Evolutionary conservation across 2,888 invertebrate species (phyloP), one percentile per base, ranked within the genome.

Genomic region (Dromius quadrimaculatus): DNA sequence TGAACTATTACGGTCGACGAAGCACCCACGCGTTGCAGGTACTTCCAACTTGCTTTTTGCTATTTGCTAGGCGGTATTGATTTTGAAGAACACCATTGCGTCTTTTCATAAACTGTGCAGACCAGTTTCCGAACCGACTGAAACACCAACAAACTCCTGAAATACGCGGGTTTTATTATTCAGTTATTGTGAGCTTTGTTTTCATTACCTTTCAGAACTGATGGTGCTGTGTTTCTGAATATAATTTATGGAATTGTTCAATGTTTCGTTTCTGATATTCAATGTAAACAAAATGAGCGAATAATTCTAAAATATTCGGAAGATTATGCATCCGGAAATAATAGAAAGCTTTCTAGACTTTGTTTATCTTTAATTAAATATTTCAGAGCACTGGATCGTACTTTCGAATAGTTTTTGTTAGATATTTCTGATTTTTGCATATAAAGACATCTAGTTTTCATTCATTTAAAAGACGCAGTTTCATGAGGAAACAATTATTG

Each of bases 51-150:
- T n/a, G n/a, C n/a, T n/a, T n/a, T n/a, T n/a, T n/a, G n/a, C n/a
- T n/a, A n/a, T n/a, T n/a, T n/a, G n/a, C n/a, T n/a, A n/a, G n/a
- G n/a, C 36, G 32, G 34, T 65, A 65, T 65, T 65, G 65, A 65
- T 65, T 65, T 65, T 65, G 50, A 65, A 50, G 50, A 65, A 65
- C 50, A 65, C 34, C 20, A 65, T 22, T 63, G 50, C 65, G 65
- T 50, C 65, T 65, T 65, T 65, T 65, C 63, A 63, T 63, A 63
- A 63, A 43, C 45, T 45, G 28, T 38, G 19, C 22, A 23, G 19
- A 9, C 34, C 17, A 57, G 57, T 17, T 15, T 28, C 62, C 28
- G 32, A 23, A 41, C 59, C 20, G 41, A 20, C 41, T 11, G 38
- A 41, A 23, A n/a, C 41, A 41, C 28, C 28, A 28, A 32, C 61